phyloP scores from a whole-genome alignment of 2,113 vertebrate genomes.

The Microcebus lehilahytsara region DNA sequence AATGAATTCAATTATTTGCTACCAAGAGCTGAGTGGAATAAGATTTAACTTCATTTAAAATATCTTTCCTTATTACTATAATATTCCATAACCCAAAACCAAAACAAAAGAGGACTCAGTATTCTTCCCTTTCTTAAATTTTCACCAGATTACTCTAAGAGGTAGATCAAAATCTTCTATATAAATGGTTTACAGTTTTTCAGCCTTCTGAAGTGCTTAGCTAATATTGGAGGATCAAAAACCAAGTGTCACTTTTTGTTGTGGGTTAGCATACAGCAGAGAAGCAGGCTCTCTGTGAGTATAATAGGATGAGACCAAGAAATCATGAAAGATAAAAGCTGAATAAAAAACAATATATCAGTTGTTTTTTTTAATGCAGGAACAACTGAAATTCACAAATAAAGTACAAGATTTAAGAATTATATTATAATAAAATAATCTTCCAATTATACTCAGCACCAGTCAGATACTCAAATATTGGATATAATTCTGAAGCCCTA shows the following conservation, averaged over 20 bases:
- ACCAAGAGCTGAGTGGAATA: background rate
- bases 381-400: slow-evolving; percentile 33
- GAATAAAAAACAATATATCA: background rate
- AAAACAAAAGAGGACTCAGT: background rate
- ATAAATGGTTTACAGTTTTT: background rate
- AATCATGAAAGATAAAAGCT: background rate
- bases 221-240: background rate
- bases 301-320: background rate
- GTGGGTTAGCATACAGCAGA: background rate
- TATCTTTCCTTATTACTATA: background rate
- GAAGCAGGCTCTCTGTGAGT: background rate
- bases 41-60: slow-evolving; percentile 14
- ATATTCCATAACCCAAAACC: background rate
- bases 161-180: background rate
- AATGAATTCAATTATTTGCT: background rate
- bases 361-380: background rate
- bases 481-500: background rate
- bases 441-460: background rate
- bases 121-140: background rate
- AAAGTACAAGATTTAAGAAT: background rate
- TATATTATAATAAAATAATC: background rate
- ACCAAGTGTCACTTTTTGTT: background rate
- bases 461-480: background rate
- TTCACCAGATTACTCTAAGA: background rate
- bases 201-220: background rate